Base-by-base conservation (phyloP, 2,113 vertebrate species). In the Phaethon lepturus region DNA sequence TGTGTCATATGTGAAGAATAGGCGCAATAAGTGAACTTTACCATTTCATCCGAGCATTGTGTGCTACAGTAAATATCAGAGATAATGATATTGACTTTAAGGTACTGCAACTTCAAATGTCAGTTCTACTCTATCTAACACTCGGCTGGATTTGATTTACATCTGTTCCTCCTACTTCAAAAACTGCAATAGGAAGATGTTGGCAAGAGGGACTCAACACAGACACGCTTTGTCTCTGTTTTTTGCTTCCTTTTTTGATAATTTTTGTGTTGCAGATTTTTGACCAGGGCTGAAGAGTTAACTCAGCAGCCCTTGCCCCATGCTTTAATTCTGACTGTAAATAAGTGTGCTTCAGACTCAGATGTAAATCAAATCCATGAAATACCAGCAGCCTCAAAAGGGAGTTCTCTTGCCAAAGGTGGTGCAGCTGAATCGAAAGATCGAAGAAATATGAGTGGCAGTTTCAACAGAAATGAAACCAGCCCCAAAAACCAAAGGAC, bases 31-130 rank as follows among this genome's bases (percentile, higher is more conserved):
- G 38, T 98, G 98, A 98, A 98, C 98, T 98, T 98, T 98, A 97
- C 95, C 96, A 95, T 98, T 98, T 98, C 93, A 60, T 96, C 35
- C 59, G 96, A 96, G 75, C 97, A 90, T 93, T 82, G 77, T 92
- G 93, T 97, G 97, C 97, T 97, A 98, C 98, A 97, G 98, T 98
- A 98, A 98, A 98, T 98, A 98, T 97, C 98, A 98, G 97, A 98
- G 97, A 97, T 98, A 98, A 98, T 98, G 97, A 98, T 98, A 98
- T 98, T 98, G 98, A 98, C 98, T 98, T 98, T 98, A 98, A 98
- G 98, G 97, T 98, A 98, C 98, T 97, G 96, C 96, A 94, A 93
- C 95, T 98, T 97, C 98, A 98, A 98, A 98, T 98, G 98, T 98
- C 98, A 98, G 97, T 98, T 97, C 97, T 97, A 95, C 93, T 97